A percentile compares a stretch with the other conserved stretches of the same genome.
Conservation (phyloP, 2,113 vertebrate species). For the Tupaia chinensis region DNA sequence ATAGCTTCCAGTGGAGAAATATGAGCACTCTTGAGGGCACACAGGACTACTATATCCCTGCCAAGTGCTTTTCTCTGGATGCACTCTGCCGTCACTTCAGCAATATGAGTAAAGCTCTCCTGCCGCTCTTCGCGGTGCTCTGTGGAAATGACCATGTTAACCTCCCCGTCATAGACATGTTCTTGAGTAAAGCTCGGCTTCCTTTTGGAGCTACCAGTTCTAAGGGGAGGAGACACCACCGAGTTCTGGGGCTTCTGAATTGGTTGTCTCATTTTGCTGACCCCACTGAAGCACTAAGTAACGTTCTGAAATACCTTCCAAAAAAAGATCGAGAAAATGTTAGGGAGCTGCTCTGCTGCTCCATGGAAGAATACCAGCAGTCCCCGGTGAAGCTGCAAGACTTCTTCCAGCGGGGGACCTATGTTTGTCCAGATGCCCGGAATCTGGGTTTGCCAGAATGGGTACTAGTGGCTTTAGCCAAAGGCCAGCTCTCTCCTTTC, state of each 20-base stretch:
- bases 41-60: conserved; percentile 88
- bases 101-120: conserved; percentile 86
- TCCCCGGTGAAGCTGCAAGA: conserved; percentile 86
- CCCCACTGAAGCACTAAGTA: conserved; percentile 87
- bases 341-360: conserved; percentile 83
- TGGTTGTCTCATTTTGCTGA: conserved; percentile 92
- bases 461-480: conserved; percentile 85
- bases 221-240: conserved; percentile 83
- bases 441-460: conserved; percentile 86
- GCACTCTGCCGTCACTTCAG: conserved; percentile 90
- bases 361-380: conserved; percentile 92
- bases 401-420: conserved; percentile 87
- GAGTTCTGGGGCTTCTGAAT: conserved; percentile 89
- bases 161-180: conserved; percentile 83
- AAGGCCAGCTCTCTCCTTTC: conserved; percentile 88
- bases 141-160: conserved; percentile 92
- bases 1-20: conserved; percentile 93
- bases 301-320: conserved; percentile 83
- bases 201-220: conserved; percentile 20
- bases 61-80: conserved; percentile 87
- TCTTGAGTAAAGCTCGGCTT: conserved; percentile 84
- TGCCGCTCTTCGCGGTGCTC: conserved; percentile 94
- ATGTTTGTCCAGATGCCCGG: conserved; percentile 73
- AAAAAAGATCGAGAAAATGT: conserved; percentile 76
- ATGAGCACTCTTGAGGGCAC: conserved; percentile 73